phyloP scores from a whole-genome alignment of 1,140 invertebrate species.

The Sarcophaga peregrina region DNA sequence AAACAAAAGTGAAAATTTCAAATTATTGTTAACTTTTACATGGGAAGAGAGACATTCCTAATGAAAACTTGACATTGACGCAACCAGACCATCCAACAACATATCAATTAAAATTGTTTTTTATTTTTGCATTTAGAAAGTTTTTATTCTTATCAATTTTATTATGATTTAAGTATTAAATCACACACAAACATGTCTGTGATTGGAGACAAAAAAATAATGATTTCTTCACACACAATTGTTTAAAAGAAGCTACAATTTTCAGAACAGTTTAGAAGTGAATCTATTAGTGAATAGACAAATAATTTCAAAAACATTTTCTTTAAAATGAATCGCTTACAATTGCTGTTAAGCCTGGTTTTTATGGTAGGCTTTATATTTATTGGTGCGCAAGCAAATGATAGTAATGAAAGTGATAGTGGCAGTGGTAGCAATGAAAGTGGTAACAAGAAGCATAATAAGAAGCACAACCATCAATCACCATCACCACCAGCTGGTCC shows the following conservation, averaged over 20 bases:
- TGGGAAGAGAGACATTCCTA: not conserved
- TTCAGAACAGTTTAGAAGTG: no score
- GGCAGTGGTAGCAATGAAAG: constrained; percentile 36
- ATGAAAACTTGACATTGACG: not conserved
- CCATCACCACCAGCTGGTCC: not conserved
- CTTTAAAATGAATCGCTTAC: constrained; percentile 18
- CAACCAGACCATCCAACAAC: not conserved
- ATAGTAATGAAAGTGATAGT: constrained; percentile 9
- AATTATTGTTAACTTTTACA: no score
- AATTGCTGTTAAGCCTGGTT: constrained; percentile 2
- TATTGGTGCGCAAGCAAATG: not conserved
- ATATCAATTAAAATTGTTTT: not conserved
- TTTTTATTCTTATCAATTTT: not conserved
- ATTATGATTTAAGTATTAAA: no score
- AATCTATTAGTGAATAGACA: no score
- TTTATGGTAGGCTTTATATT: not conserved
- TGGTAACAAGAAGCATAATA: constrained; percentile 11
- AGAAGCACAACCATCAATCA: not conserved
- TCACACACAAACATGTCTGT: not conserved
- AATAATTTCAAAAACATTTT: no score
- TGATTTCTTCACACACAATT: not conserved
- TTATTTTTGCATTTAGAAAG: not conserved
- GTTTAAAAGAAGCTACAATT: no score
- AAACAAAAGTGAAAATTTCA: no score
- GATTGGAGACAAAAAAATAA: no score